Base-by-base conservation (phyloP, 35 echinoderm and acorn worm genomes). In the Chiridota heheva region DNA sequence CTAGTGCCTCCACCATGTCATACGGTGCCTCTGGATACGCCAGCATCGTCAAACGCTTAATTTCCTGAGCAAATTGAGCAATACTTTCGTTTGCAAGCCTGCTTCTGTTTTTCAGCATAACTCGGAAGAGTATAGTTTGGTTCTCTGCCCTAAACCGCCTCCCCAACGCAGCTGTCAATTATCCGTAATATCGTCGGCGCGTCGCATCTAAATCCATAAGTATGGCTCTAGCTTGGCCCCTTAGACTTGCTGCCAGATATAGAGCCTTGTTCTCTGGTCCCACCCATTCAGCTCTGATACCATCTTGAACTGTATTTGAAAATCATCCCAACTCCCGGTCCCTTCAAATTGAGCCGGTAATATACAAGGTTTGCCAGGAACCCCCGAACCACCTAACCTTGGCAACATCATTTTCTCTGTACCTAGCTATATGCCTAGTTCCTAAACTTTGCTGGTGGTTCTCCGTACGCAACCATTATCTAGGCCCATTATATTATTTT, bases 221-320 rank as follows among this genome's bases (percentile, higher is more conserved):
- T 2, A 84, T 51, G 0, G 80, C 76, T 44, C 39, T 68, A 13
- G 80, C 80, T 31, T 57, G 46, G 7, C 80, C 87, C 27, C 55
- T 76, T 5, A 90, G 60, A 31, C 42, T 77, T 1, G 80, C 66
- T 36, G 79, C 87, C 16, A 83, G 37, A 34, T 90, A 74, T 20
- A 90, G 34, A 4, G 71, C 70, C 44, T 57, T 64, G 31, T n/a
- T 2, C 3, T 57, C 33, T 76, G 38, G 25, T 26, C n/a, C 87
- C 87, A 90, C 7, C 60, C 60, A 67, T 90, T 90, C 29, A 83
- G 22, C 36, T 83, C 68, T 7, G 80, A 27, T 56, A 69, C 6
- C 48, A 84, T 82, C 36, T 69, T 45, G 33, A 90, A 90, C 44
- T 83, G 87, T 7, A 82, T 20, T 1, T 63, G 36, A 57, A 57